Evolutionary conservation across 2,113 vertebrate genomes (phyloP).

Genomic region (Centropus unirufus): DNA sequence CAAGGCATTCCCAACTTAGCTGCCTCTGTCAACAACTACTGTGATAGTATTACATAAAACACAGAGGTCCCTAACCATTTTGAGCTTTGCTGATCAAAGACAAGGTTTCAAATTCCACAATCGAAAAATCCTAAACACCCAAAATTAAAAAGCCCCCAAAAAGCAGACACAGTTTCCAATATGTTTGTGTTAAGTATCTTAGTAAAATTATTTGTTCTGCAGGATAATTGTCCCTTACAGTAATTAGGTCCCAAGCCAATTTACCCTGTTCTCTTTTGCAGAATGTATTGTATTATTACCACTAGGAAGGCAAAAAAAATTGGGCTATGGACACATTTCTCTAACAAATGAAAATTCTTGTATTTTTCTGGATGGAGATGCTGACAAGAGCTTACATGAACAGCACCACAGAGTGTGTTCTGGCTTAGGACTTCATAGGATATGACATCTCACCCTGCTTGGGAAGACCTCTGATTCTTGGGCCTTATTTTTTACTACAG

Average conservation of each 20-base stretch:
- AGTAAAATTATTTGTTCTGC: neutral
- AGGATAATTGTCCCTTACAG: neutral
- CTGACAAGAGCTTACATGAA: neutral
- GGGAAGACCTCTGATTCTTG: neutral
- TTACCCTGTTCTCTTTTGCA: neutral
- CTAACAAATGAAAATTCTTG: neutral
- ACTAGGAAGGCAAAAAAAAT: neutral
- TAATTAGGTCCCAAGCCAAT: slow-evolving; percentile 17
- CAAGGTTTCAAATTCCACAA: neutral
- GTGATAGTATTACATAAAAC: neutral
- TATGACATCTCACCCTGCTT: neutral
- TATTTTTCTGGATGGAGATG: neutral
- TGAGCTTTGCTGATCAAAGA: neutral
- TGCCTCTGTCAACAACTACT: neutral
- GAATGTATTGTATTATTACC: neutral
- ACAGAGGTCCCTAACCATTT: neutral
- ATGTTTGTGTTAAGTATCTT: neutral
- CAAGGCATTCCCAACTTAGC: neutral
- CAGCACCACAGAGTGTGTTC: neutral
- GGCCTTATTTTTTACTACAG: neutral
- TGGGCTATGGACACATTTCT: neutral
- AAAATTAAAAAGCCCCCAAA: neutral
- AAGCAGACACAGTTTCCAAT: neutral
- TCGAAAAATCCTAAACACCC: neutral
- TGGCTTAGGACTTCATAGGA: neutral